A percentile compares a stretch with the other conserved stretches of the same genome.
These are phyloP conservation scores for Pachydiplax longipennis DNA, from an alignment of 2,888 invertebrate genomes.

Conservation along the genomic window DNA sequence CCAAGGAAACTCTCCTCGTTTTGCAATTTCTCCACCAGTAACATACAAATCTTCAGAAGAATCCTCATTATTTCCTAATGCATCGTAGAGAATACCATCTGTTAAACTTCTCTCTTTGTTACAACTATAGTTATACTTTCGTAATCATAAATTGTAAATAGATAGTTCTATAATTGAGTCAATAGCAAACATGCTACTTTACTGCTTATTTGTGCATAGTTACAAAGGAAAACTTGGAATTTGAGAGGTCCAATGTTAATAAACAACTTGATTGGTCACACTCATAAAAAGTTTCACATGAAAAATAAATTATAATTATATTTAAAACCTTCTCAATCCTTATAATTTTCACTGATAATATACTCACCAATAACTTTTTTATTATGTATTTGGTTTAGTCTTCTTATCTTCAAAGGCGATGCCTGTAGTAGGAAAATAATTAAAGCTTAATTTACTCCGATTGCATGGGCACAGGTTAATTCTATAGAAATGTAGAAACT, in stretches of 20 bases:
- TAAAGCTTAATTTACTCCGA: no score
- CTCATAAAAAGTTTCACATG: background rate
- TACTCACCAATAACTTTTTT: background rate
- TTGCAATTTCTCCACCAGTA: background rate
- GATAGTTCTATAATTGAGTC: background rate
- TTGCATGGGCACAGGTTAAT: no score
- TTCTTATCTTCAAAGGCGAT: background rate
- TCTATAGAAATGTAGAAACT: no score
- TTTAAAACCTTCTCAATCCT: background rate
- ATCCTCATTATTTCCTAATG: background rate
- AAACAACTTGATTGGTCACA: background rate
- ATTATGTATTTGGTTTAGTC: background rate
- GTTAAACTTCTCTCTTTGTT: background rate
- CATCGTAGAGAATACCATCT: background rate
- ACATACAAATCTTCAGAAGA: background rate
- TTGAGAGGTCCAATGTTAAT: background rate
- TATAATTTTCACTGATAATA: background rate
- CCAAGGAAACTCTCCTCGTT: constrained; percentile 14
- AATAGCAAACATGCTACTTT: background rate
- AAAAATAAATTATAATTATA: background rate
- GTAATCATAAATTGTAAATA: no score
- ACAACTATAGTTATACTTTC: no score
- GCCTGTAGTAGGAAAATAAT: background rate
- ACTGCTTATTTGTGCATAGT: background rate
- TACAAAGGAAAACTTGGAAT: background rate